Conservation (phyloP, 1,140 invertebrate species). For the Amyelois transitella region DNA sequence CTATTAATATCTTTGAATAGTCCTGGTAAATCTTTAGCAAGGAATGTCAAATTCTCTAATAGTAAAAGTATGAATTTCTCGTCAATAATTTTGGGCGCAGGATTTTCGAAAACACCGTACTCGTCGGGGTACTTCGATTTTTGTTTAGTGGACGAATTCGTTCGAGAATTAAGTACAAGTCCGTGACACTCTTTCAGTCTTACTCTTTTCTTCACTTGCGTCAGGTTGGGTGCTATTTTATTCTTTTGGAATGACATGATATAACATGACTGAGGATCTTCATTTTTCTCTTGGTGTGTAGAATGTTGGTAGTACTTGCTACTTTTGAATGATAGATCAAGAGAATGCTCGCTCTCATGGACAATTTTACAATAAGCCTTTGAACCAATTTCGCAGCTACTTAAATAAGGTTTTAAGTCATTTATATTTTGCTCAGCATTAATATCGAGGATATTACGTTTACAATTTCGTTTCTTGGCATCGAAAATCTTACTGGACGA, state of each 20-base stretch:
- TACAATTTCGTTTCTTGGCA: background rate
- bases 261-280: conserved; percentile 33
- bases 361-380: conserved; percentile 21
- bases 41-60: conserved; percentile 39
- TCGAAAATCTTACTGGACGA: conserved; percentile 14
- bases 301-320: conserved; percentile 13
- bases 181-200: conserved; percentile 12
- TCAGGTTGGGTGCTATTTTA: conserved; percentile 6
- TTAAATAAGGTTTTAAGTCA: conserved; percentile 36
- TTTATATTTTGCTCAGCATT: conserved; percentile 7
- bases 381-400: conserved; percentile 37
- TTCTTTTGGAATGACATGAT: conserved; percentile 41
- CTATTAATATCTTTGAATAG: conserved; percentile 49
- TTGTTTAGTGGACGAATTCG: background rate
- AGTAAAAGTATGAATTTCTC: conserved; percentile 47
- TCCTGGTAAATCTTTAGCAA: conserved; percentile 39
- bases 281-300: conserved; percentile 12
- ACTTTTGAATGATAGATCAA: conserved; percentile 22
- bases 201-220: conserved; percentile 18
- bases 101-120: conserved; percentile 13
- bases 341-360: conserved; percentile 23
- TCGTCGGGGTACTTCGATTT: conserved; percentile 6
- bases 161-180: background rate
- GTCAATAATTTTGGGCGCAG: conserved; percentile 33
- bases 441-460: background rate